These are phyloP conservation scores for Phrynocephalus forsythii DNA, from an alignment of 2,797 vertebrate species.

Conservation along the genomic window DNA sequence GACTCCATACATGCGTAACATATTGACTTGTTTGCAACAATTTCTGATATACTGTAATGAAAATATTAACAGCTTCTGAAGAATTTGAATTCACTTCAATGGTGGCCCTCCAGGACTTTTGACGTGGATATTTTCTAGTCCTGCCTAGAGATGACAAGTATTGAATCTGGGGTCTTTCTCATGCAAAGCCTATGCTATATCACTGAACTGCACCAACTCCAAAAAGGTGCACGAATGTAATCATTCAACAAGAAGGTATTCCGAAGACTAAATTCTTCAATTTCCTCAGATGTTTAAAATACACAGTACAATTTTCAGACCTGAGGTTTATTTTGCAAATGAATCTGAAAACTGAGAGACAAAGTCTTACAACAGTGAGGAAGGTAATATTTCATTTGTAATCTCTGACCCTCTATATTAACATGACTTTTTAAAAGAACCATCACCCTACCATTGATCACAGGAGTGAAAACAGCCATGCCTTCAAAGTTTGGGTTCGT, in stretches of 20 bases:
- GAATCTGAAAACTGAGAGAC: not conserved
- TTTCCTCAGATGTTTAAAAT: not conserved
- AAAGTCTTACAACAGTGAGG: not conserved
- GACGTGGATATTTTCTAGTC: not conserved
- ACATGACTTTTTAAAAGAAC: not conserved
- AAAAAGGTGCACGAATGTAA: not conserved
- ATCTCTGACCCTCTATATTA: not conserved
- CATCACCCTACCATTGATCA: conserved; percentile 89
- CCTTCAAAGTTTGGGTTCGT: conserved; percentile 88
- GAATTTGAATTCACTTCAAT: not conserved
- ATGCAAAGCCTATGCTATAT: not conserved
- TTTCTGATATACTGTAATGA: not conserved
- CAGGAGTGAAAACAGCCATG: conserved; percentile 95
- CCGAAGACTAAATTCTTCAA: not conserved
- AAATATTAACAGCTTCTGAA: not conserved
- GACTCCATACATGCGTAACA: not conserved
- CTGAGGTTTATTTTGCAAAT: not conserved
- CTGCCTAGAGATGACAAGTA: not conserved
- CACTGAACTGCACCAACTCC: not conserved
- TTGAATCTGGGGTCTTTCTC: not conserved
- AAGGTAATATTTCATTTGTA: conserved; percentile 1
- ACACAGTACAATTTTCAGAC: not conserved
- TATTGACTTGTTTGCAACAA: not conserved
- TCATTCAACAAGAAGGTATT: not conserved
- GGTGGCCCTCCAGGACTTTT: not conserved